Base-by-base conservation (phyloP, 1,140 invertebrate species). In the Cotesia chilonis region DNA sequence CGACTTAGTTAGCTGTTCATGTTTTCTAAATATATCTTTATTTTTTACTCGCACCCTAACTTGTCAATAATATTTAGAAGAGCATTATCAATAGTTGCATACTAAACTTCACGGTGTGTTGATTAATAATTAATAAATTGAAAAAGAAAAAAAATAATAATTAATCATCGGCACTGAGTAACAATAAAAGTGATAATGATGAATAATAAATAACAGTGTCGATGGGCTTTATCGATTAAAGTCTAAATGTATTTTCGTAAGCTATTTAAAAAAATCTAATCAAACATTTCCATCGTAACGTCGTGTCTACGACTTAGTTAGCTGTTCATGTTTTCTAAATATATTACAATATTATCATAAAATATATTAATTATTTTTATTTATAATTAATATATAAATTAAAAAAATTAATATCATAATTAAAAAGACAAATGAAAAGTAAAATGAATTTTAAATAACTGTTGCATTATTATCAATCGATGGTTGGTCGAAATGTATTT, bases 191-290 rank as follows among this genome's bases (percentile, higher is more conserved):
- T 47, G 10, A 47, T 9, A 9, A 47, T 52, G 14, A 68, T n/a
- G 28, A 69, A 60, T 60, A 17, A 61, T 36, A 63, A 70, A 20
- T 20, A 28, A 41, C 61, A 64, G 10, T 64, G 4, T 38, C 61
- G n/a, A 64, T 10, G 4, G 37, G 36, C 61, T 64, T 41, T 41
- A 7, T 64, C 41, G 68, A 73, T 73, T 52, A 77, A 76, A 77
- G 77, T 74, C 64, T 73, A 79, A 74, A 70, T 80, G 75, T 80
- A 79, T 81, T 81, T 81, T 81, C 74, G 38, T 81, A 80, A 41
- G 67, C 67, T 79, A 74, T 78, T 74, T 68, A 71, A 78, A 72
- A 71, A 76, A 79, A 78, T 75, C 70, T 67, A 63, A 57, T 69
- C 37, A 70, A 70, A 70, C 35, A 10, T 41, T 65, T 63, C 28